Evolutionary conservation across 2,888 invertebrate genomes (phyloP), one percentile per base, ranked within the genome.

Genomic region (Brachypterus glaber): DNA sequence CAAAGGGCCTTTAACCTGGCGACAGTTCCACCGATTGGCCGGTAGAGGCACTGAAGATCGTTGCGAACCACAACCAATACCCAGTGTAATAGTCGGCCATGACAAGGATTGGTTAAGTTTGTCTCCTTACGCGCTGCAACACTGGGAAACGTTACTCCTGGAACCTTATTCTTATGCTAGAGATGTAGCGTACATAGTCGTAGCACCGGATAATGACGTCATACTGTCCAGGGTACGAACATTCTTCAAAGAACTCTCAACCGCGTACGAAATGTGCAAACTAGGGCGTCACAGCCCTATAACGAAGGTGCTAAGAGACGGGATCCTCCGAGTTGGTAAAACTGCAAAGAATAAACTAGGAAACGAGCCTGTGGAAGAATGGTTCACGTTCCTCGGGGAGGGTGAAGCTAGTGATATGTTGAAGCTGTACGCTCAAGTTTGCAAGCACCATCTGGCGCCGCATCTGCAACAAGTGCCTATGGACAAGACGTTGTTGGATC

Each of bases 21-120:
- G 95, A 36, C 92, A 96, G 64, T 96, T 98, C 69, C 96, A 95
- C 72, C 78, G 91, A 41, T 73, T 96, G 43, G 93, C 95, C 26
- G 95, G 93, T 5, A 74, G 93, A 60, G 92, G 91, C 37, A 89
- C 91, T 38, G 89, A 90, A 61, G 95, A 95, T 62, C 84, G 91
- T 46, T 93, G 92, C 68, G 95, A 95, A 62, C 95, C 96, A 21
- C 96, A 96, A 66, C 95, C 96, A 1, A 90, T 96, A 54, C 96
- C 96, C 14, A 86, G 90, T 3, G 72, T 96, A 30, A 79, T 95
- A 37, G 91, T 93, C 26, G 95, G 95, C 1, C 87, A 89, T 66
- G 96, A 96, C 59, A 84, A 89, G 55, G 96, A 97, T 60, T 92
- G 93, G 88, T 69, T 96, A 30, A 83, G 91, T 4, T 70, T 95